phyloP scores from a whole-genome alignment of 64 coral and sea anemone species.

The Montipora efflorescens region DNA sequence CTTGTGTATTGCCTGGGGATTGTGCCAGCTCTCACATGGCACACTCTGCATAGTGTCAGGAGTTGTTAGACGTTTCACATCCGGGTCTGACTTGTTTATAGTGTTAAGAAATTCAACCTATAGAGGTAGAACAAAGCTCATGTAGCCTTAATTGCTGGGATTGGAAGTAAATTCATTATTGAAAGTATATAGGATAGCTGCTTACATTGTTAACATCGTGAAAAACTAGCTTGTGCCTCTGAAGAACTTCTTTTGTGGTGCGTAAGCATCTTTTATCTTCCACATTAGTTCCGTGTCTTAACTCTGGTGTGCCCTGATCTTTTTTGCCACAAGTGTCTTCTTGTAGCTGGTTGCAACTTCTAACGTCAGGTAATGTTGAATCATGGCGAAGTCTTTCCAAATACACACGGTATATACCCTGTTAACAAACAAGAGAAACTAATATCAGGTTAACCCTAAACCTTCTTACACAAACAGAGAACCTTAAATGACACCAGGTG shows the following conservation, averaged over 20 bases:
- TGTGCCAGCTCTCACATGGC: neutral
- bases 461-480: neutral
- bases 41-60: neutral
- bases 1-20: constrained; percentile 47
- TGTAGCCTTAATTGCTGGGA: neutral
- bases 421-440: neutral
- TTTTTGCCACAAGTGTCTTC: neutral
- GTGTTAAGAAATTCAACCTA: constrained; percentile 7
- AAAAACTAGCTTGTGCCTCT: constrained; percentile 58
- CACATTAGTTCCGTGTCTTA: neutral
- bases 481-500: neutral
- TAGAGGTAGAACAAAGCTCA: neutral
- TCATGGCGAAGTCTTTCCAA: constrained; percentile 42
- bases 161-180: neutral
- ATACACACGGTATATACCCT: constrained; percentile 64
- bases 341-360: neutral
- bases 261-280: neutral
- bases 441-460: neutral
- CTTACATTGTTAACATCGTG: constrained; percentile 67
- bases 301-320: neutral
- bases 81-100: constrained; percentile 13
- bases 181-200: neutral
- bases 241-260: constrained; percentile 45
- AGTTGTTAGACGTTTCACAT: neutral
- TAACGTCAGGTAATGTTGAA: neutral